A percentile compares a stretch with the other conserved stretches of the same genome.
phyloP scores from a whole-genome alignment of 2,888 invertebrate species.

The Epistrophe grossulariae region DNA sequence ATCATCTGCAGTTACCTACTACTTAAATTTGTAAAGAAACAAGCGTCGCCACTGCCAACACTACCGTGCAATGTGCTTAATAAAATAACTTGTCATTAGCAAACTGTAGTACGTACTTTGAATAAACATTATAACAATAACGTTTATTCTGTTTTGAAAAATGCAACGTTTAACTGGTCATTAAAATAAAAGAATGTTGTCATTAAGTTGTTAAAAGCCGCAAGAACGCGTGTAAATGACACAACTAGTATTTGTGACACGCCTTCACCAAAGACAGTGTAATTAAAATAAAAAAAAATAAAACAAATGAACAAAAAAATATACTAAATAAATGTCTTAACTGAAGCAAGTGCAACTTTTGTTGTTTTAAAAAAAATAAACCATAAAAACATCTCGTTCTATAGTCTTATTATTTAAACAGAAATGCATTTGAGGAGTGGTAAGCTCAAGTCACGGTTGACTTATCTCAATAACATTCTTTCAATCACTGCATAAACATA shows the following conservation, averaged over 20 bases:
- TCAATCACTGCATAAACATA: constrained; percentile 10
- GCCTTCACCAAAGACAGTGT: neutral
- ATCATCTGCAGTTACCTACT: neutral
- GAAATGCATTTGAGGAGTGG: neutral
- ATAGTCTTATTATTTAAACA: neutral
- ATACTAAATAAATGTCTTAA: neutral
- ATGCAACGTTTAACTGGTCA: neutral
- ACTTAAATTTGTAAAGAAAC: neutral
- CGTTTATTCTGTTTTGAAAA: neutral
- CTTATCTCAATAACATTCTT: constrained; percentile 4
- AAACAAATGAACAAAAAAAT: neutral
- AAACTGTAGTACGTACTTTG: neutral
- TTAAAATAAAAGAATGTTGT: neutral
- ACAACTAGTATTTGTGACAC: neutral
- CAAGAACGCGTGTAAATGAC: neutral
- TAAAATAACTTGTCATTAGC: neutral
- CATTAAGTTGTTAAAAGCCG: constrained; percentile 3
- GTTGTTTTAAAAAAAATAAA: neutral
- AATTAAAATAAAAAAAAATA: neutral
- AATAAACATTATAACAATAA: neutral
- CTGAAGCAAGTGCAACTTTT: neutral
- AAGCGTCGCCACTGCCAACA: neutral
- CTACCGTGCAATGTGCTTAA: neutral
- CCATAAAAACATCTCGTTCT: neutral
- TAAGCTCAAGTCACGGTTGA: neutral